Base-by-base conservation (phyloP, 2,888 invertebrate species). In the Temnothorax unifasciatus region DNA sequence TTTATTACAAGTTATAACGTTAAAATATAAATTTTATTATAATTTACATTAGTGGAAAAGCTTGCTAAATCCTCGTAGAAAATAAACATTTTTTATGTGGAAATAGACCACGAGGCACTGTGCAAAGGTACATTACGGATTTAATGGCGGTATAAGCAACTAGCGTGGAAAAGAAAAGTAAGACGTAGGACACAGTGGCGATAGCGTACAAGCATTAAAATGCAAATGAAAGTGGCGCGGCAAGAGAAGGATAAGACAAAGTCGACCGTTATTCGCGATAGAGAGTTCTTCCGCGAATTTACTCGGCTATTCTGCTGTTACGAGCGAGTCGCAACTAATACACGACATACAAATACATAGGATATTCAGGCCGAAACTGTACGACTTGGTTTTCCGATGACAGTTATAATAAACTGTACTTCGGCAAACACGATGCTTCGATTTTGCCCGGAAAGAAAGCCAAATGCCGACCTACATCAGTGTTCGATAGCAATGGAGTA, bases 161-260 rank as follows among this genome's bases (percentile, higher is more conserved):
- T 34, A 47, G 34, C 82, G 82, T 57, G 54, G 69, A 88, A 66
- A 76, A 68, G 64, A 77, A 83, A 82, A 34, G 64, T 68, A 77
- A 88, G 73, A 81, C 74, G 54, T 21, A 25, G 25, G 34, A 21
- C 75, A 50, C 44, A 15, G 15, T 18, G 13, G 61, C 85, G 79
- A 74, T 52, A 74, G 64, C 52, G 81, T 84, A 82, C 64, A 63
- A 69, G 64, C 84, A 84, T 88, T 88, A 88, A 77, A 68, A 88
- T 86, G 88, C 81, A 81, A 88, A 88, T 81, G 84, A 82, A 81
- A 82, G 69, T 54, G 44, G 34, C 34, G 57, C 21, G 71, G 18
- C 38, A 57, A 59, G 5, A 59, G 29, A 38, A 50, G 47, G 25
- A 38, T 38, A 38, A 50, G 68, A 25, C 18, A 44, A 57, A 54